Evolutionary conservation across 2,888 invertebrate genomes (phyloP).

Genomic region (Limnephilus auricula): DNA sequence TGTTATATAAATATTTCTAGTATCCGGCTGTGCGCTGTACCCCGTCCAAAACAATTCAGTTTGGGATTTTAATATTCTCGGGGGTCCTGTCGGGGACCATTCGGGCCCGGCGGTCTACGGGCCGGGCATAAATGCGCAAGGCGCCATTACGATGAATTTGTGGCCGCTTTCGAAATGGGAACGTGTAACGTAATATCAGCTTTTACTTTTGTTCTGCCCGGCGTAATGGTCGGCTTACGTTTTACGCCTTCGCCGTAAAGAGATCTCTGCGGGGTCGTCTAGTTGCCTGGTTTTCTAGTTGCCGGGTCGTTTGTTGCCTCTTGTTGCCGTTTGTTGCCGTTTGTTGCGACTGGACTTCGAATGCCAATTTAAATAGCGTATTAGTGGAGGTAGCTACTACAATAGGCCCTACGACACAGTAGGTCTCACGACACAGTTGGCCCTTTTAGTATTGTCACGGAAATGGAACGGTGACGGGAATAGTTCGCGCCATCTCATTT

Average conservation of each 20-base stretch:
- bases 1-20: background rate
- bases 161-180: slow-evolving; percentile 12
- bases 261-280: slow-evolving; percentile 1
- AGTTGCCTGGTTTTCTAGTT: background rate
- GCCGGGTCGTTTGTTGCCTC: background rate
- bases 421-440: no score
- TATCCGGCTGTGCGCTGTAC: background rate
- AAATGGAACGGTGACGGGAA: no score
- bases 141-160: slow-evolving; percentile 31
- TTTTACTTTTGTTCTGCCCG: slow-evolving; percentile 41
- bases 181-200: slow-evolving; percentile 43
- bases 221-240: slow-evolving; percentile 21
- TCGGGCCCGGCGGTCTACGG: background rate
- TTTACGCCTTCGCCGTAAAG: slow-evolving; percentile 43
- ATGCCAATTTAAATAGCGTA: background rate
- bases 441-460: no score
- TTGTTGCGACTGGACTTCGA: background rate
- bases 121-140: slow-evolving; percentile 7
- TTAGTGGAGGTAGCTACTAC: no score
- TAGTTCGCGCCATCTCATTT: no score
- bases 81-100: slow-evolving; percentile 5
- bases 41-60: slow-evolving; percentile 19
- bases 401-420: no score
- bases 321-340: no score
- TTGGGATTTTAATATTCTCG: background rate